Evolutionary conservation across 2,113 vertebrate genomes (phyloP).

Genomic region (Clarias magur): DNA sequence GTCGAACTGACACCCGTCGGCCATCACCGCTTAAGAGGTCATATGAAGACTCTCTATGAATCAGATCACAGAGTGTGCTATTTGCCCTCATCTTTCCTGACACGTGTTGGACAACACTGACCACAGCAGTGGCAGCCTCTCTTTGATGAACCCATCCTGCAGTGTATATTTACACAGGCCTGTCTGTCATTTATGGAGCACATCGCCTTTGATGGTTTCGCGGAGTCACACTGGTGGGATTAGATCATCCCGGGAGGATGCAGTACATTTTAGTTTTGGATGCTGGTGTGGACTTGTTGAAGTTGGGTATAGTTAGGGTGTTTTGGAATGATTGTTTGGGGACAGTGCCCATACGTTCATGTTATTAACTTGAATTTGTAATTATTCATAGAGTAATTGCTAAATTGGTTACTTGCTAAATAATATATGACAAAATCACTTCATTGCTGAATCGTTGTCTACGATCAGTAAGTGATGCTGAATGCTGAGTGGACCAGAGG

Average conservation of each 20-base stretch:
- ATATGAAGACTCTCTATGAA: slow-evolving; percentile 63
- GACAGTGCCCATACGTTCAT: background rate
- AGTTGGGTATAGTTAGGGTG: background rate
- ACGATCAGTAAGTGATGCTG: background rate
- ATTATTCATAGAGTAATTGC: background rate
- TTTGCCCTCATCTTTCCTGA: slow-evolving; percentile 67
- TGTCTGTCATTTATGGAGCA: slow-evolving; percentile 56
- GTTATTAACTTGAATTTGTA: background rate
- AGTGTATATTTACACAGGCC: slow-evolving; percentile 69
- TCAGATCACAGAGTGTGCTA: slow-evolving; percentile 66
- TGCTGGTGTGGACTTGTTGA: background rate
- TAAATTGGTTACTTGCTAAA: background rate
- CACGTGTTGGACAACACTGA: slow-evolving; percentile 70
- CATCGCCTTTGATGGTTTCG: slow-evolving; percentile 60
- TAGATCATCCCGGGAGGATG: slow-evolving; percentile 46
- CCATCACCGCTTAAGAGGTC: slow-evolving; percentile 68
- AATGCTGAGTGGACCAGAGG: too few species aligned
- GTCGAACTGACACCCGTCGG: slow-evolving; percentile 59
- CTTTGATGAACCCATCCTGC: slow-evolving; percentile 63
- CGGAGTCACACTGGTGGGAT: slow-evolving; percentile 39
- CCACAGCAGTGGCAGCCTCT: slow-evolving; percentile 66
- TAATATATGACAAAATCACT: background rate
- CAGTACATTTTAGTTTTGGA: slow-evolving; percentile 33
- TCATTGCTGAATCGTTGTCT: background rate
- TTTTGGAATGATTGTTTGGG: background rate